Percentiles rank a stretch among this genome's conserved stretches.
Conservation (phyloP, 2,888 invertebrate genomes). For the Esperia sulphurella region DNA sequence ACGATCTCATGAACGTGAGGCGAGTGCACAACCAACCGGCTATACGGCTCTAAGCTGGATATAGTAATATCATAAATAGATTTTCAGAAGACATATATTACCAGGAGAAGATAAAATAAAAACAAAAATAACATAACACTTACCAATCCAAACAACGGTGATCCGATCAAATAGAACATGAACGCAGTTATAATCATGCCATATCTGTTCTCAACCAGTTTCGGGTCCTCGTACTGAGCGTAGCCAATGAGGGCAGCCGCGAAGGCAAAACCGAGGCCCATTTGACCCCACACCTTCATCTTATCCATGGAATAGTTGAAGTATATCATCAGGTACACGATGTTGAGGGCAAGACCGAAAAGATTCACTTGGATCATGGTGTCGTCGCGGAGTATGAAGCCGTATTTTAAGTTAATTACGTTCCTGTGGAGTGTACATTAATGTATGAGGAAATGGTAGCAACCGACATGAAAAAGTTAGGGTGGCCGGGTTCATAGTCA, state of each 20-base stretch:
- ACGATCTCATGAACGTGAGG: no score
- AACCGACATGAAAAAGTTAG: no score
- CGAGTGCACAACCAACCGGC: no score
- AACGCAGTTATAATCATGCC: constrained; percentile 85
- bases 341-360: constrained; percentile 84
- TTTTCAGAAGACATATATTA: no score
- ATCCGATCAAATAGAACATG: constrained; percentile 83
- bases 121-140: no score
- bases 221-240: constrained; percentile 82
- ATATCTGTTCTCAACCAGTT: constrained; percentile 82
- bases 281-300: constrained; percentile 71
- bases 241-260: constrained; percentile 81
- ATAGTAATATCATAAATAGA: no score
- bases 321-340: constrained; percentile 83
- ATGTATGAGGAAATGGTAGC: no score
- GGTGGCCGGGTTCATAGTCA: no score
- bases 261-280: constrained; percentile 59
- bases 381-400: constrained; percentile 84
- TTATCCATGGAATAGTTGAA: constrained; percentile 81
- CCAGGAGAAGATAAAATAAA: no score
- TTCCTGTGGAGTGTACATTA: constrained; percentile 79
- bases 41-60: no score
- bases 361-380: constrained; percentile 89
- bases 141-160: constrained; percentile 85
- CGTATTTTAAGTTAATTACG: constrained; percentile 87